Evolutionary conservation across 2,888 invertebrate genomes (phyloP).

Genomic region (Isoperla grammatica): DNA sequence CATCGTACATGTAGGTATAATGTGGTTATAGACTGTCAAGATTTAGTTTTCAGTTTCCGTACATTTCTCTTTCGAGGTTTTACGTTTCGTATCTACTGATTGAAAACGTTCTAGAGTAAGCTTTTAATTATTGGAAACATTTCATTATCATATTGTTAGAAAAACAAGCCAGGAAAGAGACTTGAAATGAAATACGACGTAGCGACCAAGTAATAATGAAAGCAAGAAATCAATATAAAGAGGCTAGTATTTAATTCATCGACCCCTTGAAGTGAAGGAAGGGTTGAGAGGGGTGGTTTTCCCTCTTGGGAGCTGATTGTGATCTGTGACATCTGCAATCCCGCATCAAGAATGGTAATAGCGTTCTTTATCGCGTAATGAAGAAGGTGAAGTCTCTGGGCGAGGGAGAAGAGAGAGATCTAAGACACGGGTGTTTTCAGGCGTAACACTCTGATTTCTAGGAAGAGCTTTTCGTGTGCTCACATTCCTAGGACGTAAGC

Average conservation of each 20-base stretch:
- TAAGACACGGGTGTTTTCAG: constrained; percentile 23
- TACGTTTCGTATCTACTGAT: no score
- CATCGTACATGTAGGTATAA: no score
- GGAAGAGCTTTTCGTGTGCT: not conserved
- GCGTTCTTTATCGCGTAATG: constrained; percentile 41
- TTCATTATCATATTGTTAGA: no score
- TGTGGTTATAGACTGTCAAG: no score
- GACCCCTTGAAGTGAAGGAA: constrained; percentile 18
- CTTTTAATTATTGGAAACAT: no score
- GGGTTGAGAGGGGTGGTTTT: constrained; percentile 16
- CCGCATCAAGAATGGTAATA: constrained; percentile 40
- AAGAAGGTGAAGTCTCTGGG: constrained; percentile 36
- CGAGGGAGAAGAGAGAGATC: not conserved
- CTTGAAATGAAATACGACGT: no score
- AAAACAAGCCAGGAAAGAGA: no score
- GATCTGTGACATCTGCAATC: constrained; percentile 43
- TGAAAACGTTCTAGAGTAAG: no score
- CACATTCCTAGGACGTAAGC: no score
- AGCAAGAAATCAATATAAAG: constrained; percentile 29
- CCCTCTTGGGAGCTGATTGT: constrained; percentile 30
- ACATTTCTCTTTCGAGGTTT: no score
- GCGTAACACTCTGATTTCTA: not conserved
- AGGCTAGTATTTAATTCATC: constrained; percentile 25
- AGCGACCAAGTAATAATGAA: constrained; percentile 26
- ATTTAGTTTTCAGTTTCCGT: no score